Base-by-base conservation (phyloP, 2,113 vertebrate species). In the Nesoenas mayeri region DNA sequence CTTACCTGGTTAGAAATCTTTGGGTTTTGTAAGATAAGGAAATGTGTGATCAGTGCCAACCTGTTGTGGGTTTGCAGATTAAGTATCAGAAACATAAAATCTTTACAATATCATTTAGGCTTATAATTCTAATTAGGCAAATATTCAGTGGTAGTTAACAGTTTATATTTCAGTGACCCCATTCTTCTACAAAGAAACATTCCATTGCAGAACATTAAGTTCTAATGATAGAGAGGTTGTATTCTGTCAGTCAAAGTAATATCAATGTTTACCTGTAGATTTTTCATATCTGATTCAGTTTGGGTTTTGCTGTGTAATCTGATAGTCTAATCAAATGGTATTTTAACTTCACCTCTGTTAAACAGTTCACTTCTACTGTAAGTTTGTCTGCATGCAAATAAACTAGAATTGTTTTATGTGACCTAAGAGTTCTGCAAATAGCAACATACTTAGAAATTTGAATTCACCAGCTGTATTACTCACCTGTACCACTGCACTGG, bases 251-350 rank as follows among this genome's bases (percentile, higher is more conserved):
- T 42, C 56, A 82, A 73, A 58, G 18, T 16, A 64, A 5, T 54
- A 92, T 42, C 36, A 40, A 3, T 47, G 19, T 53, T 79, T n/a
- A 38, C 15, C 19, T 58, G 32, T n/a, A 19, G 32, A 5, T 6
- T 53, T 82, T 53, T 51, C 57, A 6, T 29, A 42, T 71, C 32
- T 82, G 34, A 32, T 61, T 91, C 25, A 36, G n/a, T 64, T 67
- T 64, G 60, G 2, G 1, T 44, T 82, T 79, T 44, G 17, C 36
- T 48, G 12, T 44, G 9, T 42, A 61, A 66, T 66, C 25, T 4
- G 3, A 12, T 0, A 6, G 7, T 57, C 16, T 56, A 65, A 72
- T 25, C 0, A 1, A 69, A 21, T n/a, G 9, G 4, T 64, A 50
- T 64, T 88, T 78, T 50, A 82, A 47, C 11, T 70, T 70, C 16